Conservation (phyloP, 2,113 vertebrate species). For the Eudyptes chrysolophus region DNA sequence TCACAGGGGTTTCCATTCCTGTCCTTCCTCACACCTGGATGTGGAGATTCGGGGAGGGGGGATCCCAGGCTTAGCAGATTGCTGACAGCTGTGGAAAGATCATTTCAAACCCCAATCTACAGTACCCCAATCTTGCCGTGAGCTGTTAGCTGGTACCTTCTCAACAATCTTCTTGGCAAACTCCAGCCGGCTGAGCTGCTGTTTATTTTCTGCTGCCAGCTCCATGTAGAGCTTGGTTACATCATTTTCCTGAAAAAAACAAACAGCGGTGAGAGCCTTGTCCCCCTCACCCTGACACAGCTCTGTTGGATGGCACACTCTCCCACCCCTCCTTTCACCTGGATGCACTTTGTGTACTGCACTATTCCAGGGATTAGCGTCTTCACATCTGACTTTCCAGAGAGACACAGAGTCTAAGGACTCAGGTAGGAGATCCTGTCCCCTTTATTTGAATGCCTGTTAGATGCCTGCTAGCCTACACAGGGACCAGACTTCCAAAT, state of each 20-base stretch:
- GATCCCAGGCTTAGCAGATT: not conserved
- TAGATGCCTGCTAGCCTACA: not conserved
- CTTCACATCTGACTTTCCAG: not conserved
- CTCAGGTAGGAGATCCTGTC: not conserved
- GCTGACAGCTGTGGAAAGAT: not conserved
- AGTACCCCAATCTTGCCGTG: not conserved
- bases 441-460: not conserved
- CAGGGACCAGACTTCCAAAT: not conserved
- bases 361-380: not conserved
- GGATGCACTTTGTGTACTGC: not conserved
- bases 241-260: slow-evolving; percentile 80
- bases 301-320: not conserved
- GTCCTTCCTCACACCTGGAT: not conserved
- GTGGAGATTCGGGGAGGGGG: not conserved
- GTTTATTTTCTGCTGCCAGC: slow-evolving; percentile 76
- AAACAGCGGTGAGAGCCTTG: not conserved
- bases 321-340: not conserved
- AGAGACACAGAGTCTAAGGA: not conserved
- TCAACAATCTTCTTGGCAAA: slow-evolving; percentile 81
- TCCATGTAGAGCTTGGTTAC: slow-evolving; percentile 80
- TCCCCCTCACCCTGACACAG: not conserved
- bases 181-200: slow-evolving; percentile 84
- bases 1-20: not conserved
- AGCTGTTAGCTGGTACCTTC: slow-evolving; percentile 75
- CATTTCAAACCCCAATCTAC: not conserved